Percentiles rank a stretch among this genome's conserved stretches.
phyloP scores from a whole-genome alignment of 2,888 invertebrate species.

The Digitonthophagus gazella region DNA sequence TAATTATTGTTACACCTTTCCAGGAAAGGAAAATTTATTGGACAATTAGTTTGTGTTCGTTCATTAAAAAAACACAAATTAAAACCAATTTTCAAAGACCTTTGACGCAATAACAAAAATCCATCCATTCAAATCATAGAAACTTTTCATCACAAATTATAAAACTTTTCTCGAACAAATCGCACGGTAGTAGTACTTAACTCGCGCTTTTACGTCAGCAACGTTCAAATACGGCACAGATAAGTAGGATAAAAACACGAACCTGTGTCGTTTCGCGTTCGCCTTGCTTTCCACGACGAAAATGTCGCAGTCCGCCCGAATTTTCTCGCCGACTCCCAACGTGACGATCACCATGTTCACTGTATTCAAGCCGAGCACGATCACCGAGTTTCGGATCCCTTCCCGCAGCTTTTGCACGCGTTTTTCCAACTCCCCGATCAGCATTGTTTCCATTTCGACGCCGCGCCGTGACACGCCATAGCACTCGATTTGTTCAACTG shows the following conservation, averaged over 20 bases:
- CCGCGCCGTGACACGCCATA: slow-evolving; percentile 15
- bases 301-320: slow-evolving; percentile 26
- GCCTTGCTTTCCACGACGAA: slow-evolving; percentile 35
- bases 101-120: too few species aligned
- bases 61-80: too few species aligned
- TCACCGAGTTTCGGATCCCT: slow-evolving; percentile 34
- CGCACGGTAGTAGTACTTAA: too few species aligned
- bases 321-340: slow-evolving; percentile 22
- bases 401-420: slow-evolving; percentile 35
- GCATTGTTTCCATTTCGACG: slow-evolving; percentile 12
- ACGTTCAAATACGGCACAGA: background rate
- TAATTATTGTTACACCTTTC: too few species aligned
- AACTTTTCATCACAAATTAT: too few species aligned
- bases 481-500: slow-evolving; percentile 1
- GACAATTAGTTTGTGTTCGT: too few species aligned
- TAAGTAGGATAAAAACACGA: slow-evolving; percentile 2
- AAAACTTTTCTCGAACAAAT: too few species aligned
- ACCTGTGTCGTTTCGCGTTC: background rate
- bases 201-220: background rate
- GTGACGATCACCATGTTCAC: slow-evolving; percentile 39
- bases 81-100: too few species aligned
- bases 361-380: slow-evolving; percentile 37
- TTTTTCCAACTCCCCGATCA: slow-evolving; percentile 32
- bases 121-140: too few species aligned
- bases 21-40: too few species aligned